Evolutionary conservation across 1,140 invertebrate species (phyloP), one percentile per base, ranked within the genome.

Genomic region (Oryzaephilus surinamensis): DNA sequence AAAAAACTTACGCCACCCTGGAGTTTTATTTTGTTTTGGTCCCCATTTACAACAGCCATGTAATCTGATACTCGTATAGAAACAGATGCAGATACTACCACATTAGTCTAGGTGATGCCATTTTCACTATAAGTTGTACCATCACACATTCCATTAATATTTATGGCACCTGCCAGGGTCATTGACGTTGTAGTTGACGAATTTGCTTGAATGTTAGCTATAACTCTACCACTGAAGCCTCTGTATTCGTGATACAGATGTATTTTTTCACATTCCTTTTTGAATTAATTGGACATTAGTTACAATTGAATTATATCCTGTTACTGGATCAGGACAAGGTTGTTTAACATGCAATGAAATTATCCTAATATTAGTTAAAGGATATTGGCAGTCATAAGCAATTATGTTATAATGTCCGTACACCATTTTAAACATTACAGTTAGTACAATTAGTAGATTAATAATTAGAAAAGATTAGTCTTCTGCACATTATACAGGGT

Each of bases 171-270:
- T 11, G 32, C 32, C n/a, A 42, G 12, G 8, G 24, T 37, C 20
- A 42, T 11, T 10, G 26, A 27, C 8, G 16, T 16, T 6, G 24
- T 32, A 13, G 19, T 42, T 3, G 40, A 31, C 11, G 21, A 12
- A 12, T 42, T 42, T 21, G 28, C 15, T 8, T 15, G 2, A 10
- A 38, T 26, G 4, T 12, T 10, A 6, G 12, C 15, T 7, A 38
- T 27, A 10, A 21, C 20, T 17, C 38, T 14, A 8, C 33, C 21
- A 31, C 10, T 10, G 15, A 37, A 37, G 4, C 24, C 27, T 30
- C 41, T 32, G 17, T 41, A 41, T 7, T 31, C 29, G 6, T 31
- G 29, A 15, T 31, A 12, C n/a, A 19, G 19, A 19, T 41, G 39
- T 8, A 41, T 14, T 5, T 24, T 19, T 7, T 10, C 2, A 18